phyloP scores from a whole-genome alignment of 2,888 invertebrate species.

The Ophion obscuratus region DNA sequence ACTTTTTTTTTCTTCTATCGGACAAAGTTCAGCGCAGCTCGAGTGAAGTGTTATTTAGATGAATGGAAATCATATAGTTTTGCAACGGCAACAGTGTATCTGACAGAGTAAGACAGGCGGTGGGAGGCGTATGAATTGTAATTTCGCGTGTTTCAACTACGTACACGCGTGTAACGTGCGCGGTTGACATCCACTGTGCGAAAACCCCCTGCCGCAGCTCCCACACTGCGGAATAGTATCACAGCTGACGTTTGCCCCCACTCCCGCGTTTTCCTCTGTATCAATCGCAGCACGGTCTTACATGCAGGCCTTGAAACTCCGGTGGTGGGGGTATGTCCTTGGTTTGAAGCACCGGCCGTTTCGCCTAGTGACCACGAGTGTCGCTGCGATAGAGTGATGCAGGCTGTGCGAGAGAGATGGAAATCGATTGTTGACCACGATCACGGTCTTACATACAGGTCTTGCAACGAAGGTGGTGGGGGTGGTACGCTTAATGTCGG shows the following conservation, averaged over 20 bases:
- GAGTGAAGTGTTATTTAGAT: constrained; percentile 35
- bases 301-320: too few relatives aligned
- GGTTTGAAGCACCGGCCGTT: too few relatives aligned
- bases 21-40: background rate
- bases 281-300: background rate
- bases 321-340: too few relatives aligned
- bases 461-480: too few relatives aligned
- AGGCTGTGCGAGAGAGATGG: too few relatives aligned
- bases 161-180: constrained; percentile 48
- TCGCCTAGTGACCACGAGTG: too few relatives aligned
- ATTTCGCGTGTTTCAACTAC: constrained; percentile 33
- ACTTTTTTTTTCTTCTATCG: constrained; percentile 21
- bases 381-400: too few relatives aligned
- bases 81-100: constrained; percentile 32
- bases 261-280: background rate
- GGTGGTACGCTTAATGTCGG: too few relatives aligned
- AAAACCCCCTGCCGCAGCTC: constrained; percentile 32
- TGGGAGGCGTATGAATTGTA: constrained; percentile 44
- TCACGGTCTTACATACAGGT: too few relatives aligned
- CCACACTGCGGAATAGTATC: constrained; percentile 25
- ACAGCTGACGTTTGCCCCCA: constrained; percentile 32
- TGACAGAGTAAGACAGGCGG: constrained; percentile 15
- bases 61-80: constrained; percentile 33
- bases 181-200: constrained; percentile 43
- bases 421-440: too few relatives aligned